A percentile compares a stretch with the other conserved stretches of the same genome.
These are phyloP conservation scores for Luperina nickerlii DNA, from an alignment of 2,888 invertebrate genomes.

Conservation along the genomic window DNA sequence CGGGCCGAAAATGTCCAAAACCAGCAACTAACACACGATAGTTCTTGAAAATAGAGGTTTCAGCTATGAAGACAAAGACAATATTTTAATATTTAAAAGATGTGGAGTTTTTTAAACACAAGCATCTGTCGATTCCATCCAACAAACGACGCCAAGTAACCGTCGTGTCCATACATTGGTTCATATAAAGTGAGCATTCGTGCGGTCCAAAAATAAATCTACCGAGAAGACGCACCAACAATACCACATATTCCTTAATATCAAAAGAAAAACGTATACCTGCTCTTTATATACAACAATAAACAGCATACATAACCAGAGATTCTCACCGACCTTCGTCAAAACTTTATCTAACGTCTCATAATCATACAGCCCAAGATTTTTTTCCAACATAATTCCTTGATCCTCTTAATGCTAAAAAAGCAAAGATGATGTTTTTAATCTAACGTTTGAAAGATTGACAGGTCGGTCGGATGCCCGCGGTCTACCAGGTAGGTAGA, in stretches of 20 bases:
- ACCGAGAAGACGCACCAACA: constrained; percentile 9
- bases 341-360: constrained; percentile 88
- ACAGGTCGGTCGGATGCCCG: constrained; percentile 88
- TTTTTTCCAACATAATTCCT: constrained; percentile 82
- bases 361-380: constrained; percentile 84
- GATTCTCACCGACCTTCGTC: constrained; percentile 87
- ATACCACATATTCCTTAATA: constrained; percentile 31
- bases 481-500: constrained; percentile 81
- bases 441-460: constrained; percentile 90
- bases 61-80: neutral
- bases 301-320: constrained; percentile 72
- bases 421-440: constrained; percentile 88
- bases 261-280: constrained; percentile 52
- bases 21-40: neutral
- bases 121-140: neutral
- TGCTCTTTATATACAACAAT: constrained; percentile 63
- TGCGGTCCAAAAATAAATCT: constrained; percentile 30
- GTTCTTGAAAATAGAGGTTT: neutral
- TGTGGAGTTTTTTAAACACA: neutral
- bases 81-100: neutral
- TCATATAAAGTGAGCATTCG: neutral
- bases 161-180: neutral
- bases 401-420: constrained; percentile 88
- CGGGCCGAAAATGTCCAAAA: neutral
- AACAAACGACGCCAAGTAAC: neutral